Evolutionary conservation across 1,140 invertebrate genomes (phyloP).

Genomic region (Bombus superbus): DNA sequence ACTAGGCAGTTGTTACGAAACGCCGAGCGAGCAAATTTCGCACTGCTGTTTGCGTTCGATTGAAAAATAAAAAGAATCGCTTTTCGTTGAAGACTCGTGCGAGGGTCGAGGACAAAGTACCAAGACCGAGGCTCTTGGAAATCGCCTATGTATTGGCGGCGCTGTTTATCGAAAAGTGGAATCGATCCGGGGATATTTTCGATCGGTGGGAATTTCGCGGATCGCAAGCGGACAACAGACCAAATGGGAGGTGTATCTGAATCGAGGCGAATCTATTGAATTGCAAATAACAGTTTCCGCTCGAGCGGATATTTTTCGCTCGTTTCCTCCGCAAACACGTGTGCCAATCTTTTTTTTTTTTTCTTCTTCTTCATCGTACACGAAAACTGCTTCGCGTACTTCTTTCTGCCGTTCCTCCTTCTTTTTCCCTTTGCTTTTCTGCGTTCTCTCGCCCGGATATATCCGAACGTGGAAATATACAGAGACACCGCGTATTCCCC

Average conservation of each 20-base stretch:
- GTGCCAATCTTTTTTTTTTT: neutral
- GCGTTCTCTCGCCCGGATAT: neutral
- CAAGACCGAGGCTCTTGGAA: neutral
- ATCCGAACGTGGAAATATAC: neutral
- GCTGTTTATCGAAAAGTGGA: neutral
- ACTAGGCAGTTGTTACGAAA: neutral
- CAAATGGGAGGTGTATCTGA: neutral
- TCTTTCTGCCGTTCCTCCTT: neutral
- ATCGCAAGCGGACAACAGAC: no score
- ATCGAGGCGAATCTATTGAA: neutral
- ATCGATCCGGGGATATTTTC: neutral
- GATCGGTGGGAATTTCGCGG: neutral
- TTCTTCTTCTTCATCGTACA: neutral
- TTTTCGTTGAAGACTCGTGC: neutral
- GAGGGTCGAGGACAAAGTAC: neutral
- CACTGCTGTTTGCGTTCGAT: neutral
- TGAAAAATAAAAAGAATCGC: neutral
- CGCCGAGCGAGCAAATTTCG: neutral
- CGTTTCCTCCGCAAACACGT: neutral
- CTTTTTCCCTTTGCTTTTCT: neutral
- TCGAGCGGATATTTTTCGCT: neutral
- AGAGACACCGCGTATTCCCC: no score
- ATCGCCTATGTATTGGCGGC: neutral
- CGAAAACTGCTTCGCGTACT: neutral
- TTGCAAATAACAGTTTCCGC: slow-evolving; percentile 12